Base-by-base conservation (phyloP, 23 tunicate genomes). In the Corella eumyota region DNA sequence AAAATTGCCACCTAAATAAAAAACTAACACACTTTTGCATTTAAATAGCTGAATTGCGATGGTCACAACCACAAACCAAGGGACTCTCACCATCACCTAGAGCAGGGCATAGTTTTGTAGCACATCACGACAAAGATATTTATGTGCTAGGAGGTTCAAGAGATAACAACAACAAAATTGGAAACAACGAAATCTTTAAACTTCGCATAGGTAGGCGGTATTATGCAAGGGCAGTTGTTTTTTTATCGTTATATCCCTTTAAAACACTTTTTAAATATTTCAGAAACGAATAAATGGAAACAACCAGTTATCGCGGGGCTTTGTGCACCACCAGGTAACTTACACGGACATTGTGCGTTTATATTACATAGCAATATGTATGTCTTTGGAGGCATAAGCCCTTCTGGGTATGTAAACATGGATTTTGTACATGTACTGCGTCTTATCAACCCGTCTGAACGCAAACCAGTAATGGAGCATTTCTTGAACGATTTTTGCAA, bases 51-150 rank as follows among this genome's bases (percentile, higher is more conserved):
- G 58, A 52, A 52, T 21, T 19, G 24, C 48, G 48, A 40, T 40
- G 48, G 15, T 11, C 15, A 11, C 11, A 40, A 11, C 11, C 48
- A 40, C 48, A 40, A 25, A 11, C 34, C 6, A 65, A 71, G 30
- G 85, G 95, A 0, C 0, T 77, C 15, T 71, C 78, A 25, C 85
- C 85, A 2, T 23, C 2, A 23, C 56, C 75, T 19, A 46, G 85
- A 25, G 76, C 78, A 6, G 74, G 68, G 4, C 95, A 85, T 58
- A 20, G 69, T 27, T 77, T 85, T 49, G 79, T 77, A 2, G 85
- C 85, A 19, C 95, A 85, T 58, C 59, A 85, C 49, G 78, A 85
- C 45, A 85, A 85, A 66, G 95, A 85, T 40, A 71, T 85, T 2
- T 85, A 85, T 61, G 13, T 85, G 24, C 64, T 64, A 45, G 95